phyloP scores from a whole-genome alignment of 2,888 invertebrate species.

The Spilarctia lutea region DNA sequence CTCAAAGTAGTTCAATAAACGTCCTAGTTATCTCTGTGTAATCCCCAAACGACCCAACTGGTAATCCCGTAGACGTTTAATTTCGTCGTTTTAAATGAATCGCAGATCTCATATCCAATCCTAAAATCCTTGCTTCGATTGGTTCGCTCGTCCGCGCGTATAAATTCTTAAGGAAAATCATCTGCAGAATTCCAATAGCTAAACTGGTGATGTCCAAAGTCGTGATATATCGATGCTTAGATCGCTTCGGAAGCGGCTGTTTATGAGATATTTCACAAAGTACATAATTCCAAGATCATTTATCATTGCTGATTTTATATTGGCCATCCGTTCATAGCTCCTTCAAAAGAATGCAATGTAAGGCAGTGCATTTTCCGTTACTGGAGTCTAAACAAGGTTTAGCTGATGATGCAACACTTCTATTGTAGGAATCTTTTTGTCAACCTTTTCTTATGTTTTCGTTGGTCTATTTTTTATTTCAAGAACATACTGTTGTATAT shows the following conservation, averaged over 20 bases:
- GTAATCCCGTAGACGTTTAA: constrained; percentile 77
- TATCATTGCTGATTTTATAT: constrained; percentile 64
- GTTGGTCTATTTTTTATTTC: neutral
- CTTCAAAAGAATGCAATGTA: constrained; percentile 3
- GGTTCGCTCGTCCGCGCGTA: constrained; percentile 64
- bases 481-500: neutral
- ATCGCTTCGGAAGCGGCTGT: constrained; percentile 70
- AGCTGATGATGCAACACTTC: neutral
- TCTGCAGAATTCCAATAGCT: constrained; percentile 80
- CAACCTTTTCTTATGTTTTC: neutral
- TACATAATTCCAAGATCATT: constrained; percentile 62
- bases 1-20: constrained; percentile 69
- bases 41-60: constrained; percentile 67
- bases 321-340: constrained; percentile 7
- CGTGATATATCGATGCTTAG: constrained; percentile 79
- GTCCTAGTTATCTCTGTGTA: constrained; percentile 71
- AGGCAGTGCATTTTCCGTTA: neutral
- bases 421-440: neutral
- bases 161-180: constrained; percentile 76
- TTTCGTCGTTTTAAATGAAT: constrained; percentile 78
- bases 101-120: constrained; percentile 71
- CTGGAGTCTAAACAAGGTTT: neutral
- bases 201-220: constrained; percentile 78
- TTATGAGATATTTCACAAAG: constrained; percentile 84
- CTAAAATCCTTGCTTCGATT: constrained; percentile 66